Conservation (phyloP, 2,888 invertebrate genomes). For the Thysanoteuthis rhombus region DNA sequence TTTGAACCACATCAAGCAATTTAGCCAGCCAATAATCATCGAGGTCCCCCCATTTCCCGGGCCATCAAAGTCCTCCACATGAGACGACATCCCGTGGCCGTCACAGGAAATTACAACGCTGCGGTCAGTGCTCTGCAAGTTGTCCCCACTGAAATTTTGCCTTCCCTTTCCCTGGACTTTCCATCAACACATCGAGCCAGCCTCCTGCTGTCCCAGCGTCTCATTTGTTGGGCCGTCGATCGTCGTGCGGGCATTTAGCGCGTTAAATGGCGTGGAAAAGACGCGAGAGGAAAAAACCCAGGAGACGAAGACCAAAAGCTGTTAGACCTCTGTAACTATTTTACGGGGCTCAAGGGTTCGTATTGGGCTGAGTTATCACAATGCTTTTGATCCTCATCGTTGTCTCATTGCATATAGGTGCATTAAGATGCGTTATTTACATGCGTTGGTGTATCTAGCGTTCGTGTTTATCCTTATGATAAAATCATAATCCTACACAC, state of each 20-base stretch:
- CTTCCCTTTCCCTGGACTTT: neutral
- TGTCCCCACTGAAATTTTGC: neutral
- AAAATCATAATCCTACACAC: neutral
- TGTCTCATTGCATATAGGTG: neutral
- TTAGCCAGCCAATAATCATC: neutral
- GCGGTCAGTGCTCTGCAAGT: neutral
- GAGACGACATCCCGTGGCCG: conserved; percentile 12
- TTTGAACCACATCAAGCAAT: neutral
- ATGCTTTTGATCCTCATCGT: neutral
- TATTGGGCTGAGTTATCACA: neutral
- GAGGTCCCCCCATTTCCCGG: neutral
- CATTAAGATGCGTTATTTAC: neutral
- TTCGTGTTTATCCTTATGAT: neutral
- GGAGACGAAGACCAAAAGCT: neutral
- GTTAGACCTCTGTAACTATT: neutral
- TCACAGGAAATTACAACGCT: neutral
- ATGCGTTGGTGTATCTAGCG: neutral
- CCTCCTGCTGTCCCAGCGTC: neutral
- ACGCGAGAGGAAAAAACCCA: neutral
- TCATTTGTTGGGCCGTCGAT: conserved; percentile 12
- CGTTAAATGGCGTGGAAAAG: conserved; percentile 12
- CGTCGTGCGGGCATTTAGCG: neutral
- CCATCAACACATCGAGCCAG: neutral
- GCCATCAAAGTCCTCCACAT: neutral
- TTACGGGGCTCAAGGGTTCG: neutral